Conservation (phyloP, 1,140 invertebrate genomes). For the Patella vulgata region DNA sequence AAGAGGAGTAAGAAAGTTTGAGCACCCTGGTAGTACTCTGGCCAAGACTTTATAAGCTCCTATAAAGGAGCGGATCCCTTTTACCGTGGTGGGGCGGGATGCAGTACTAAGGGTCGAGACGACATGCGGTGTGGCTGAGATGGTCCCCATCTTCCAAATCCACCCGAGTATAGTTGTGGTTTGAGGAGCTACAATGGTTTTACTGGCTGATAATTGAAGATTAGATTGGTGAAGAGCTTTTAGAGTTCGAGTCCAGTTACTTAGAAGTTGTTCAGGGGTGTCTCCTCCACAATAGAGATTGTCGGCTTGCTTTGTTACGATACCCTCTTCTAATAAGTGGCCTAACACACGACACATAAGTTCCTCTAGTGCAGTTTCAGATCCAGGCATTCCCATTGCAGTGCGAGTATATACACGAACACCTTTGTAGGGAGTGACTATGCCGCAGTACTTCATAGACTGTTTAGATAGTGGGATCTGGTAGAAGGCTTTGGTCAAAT, state of each 20-base stretch:
- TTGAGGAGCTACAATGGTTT: constrained; percentile 15
- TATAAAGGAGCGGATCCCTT: constrained; percentile 29
- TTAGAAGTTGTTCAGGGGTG: neutral
- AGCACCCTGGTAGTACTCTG: no score
- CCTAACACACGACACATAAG: constrained; percentile 19
- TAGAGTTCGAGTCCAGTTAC: constrained; percentile 14
- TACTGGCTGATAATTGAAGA: constrained; percentile 12
- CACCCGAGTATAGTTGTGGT: constrained; percentile 25
- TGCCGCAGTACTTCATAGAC: constrained; percentile 30
- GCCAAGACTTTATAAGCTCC: no score
- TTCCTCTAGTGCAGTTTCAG: no score
- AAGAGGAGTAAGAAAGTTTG: constrained; percentile 18
- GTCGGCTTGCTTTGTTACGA: constrained; percentile 18
- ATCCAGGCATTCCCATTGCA: no score
- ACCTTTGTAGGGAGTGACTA: constrained; percentile 18
- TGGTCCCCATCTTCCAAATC: constrained; percentile 23
- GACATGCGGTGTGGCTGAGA: constrained; percentile 23
- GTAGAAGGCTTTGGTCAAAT: constrained; percentile 29
- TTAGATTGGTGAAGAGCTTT: constrained; percentile 6
- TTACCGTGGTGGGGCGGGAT: constrained; percentile 12
- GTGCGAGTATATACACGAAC: constrained; percentile 14
- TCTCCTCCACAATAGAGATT: constrained; percentile 14
- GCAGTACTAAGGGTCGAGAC: constrained; percentile 14
- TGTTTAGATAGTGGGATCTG: constrained; percentile 23
- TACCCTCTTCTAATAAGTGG: constrained; percentile 11